phyloP scores from a whole-genome alignment of 2,888 invertebrate genomes.

The Pimpla rufipes region DNA sequence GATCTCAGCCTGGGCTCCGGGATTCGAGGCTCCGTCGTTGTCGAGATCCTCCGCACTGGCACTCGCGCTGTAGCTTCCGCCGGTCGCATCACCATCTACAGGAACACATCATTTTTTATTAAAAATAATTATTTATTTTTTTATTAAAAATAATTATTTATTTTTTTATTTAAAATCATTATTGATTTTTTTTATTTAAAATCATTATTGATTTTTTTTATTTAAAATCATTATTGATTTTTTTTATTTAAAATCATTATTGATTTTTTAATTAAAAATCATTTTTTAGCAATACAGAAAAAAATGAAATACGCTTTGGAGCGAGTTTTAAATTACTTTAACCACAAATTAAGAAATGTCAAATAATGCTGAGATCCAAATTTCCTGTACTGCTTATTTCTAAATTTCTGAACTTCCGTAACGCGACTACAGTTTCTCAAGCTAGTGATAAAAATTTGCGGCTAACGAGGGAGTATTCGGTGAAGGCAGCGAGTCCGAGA shows the following conservation, averaged over 20 bases:
- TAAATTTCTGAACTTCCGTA: constrained; percentile 40
- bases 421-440: constrained; percentile 25
- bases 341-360: constrained; percentile 47
- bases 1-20: constrained; percentile 88
- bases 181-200: too few relatives aligned
- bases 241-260: too few relatives aligned
- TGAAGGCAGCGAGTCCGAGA: not conserved
- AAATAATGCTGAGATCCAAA: constrained; percentile 70
- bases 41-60: constrained; percentile 79
- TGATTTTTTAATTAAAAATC: too few relatives aligned
- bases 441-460: constrained; percentile 34
- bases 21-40: constrained; percentile 66
- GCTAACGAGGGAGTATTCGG: constrained; percentile 32
- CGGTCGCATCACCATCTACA: constrained; percentile 65
- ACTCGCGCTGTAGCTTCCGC: constrained; percentile 75
- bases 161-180: too few relatives aligned
- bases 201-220: too few relatives aligned
- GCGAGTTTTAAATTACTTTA: too few relatives aligned
- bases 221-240: too few relatives aligned
- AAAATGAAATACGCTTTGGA: too few relatives aligned
- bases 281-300: too few relatives aligned
- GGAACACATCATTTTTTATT: not conserved
- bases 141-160: too few relatives aligned
- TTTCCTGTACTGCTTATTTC: constrained; percentile 55
- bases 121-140: not conserved